Evolutionary conservation across 2,888 invertebrate species (phyloP), one percentile per base, ranked within the genome.

Genomic region (Pseudococcus jackbeardsleyi): DNA sequence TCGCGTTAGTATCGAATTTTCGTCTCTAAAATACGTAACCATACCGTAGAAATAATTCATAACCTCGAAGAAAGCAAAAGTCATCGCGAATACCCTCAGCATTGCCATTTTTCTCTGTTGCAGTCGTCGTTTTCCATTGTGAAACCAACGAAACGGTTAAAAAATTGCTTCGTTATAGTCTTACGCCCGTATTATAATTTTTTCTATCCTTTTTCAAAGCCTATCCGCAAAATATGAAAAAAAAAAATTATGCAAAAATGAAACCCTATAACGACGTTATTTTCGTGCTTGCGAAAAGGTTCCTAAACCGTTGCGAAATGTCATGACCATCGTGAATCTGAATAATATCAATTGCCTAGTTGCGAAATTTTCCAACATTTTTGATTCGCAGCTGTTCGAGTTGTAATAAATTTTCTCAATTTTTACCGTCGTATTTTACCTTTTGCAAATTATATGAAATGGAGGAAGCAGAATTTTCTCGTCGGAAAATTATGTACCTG

Each of bases 111-210:
- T 33, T 33, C 26, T 33, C 26, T n/a, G 17, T n/a, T 59, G 59
- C n/a, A 59, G 59, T 59, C 59, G 17, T 59, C 17, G n/a, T 59
- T 59, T 59, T 59, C 59, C 59, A n/a, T 59, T 59, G 59, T 59
- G 59, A 59, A 59, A 59, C 6, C 59, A 59, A 17, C 59, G 17
- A 59, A 59, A 59, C 59, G 17, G 59, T 59, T 59, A 33, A 59
- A 59, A 59, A 59, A 59, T 59, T 59, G 59, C 59, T 59, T 59
- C 59, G 59, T 59, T 59, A n/a, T 17, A 15, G 59, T 59, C n/a
- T 59, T 48, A 8, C 12, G 15, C 12, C 17, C 12, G 59, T 17
- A 59, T 59, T 59, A 59, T 59, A 17, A 59, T 59, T 59, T 59
- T 59, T 59, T 59, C 17, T 5, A 17, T 59, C 5, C 1, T 59